Evolutionary conservation across 2,797 vertebrate genomes (phyloP), one percentile per base, ranked within the genome.

Genomic region (Periparus ater): DNA sequence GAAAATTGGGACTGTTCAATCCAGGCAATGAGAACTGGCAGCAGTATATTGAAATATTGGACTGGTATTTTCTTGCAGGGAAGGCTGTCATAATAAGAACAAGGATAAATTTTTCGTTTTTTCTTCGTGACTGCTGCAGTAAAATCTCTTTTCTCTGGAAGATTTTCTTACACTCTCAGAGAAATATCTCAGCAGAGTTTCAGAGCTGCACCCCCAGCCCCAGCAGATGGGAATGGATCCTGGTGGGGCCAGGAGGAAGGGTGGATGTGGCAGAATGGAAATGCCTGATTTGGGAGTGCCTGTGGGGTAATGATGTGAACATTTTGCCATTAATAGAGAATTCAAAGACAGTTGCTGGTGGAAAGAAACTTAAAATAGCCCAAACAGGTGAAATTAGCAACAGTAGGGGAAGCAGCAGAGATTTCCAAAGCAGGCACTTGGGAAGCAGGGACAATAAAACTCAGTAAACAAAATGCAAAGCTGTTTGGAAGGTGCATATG

Each of bases 301-400:
- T 2, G 2, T 9, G 29, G 34, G 16, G 47, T 57, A 83, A 44
- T 38, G 51, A 38, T 76, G 90, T 25, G 76, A 68, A 13, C 19
- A 6, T 62, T 86, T 63, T 10, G 63, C 60, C 40, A 34, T 90
- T 85, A 91, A 70, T 23, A n/a, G 67, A 60, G 67, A 74, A 85
- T 53, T 93, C 77, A 61, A 71, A 92, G 77, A 44, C 17, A 51
- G 47, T 54, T 55, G 47, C 66, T 86, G 83, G 32, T 0, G 0
- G 63, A 77, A 79, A 60, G 42, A 84, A 93, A 91, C 55, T 93
- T 76, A 84, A 90, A 95, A 91, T 79, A 83, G 79, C 85, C 83
- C 91, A 70, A 91, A 90, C 48, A 4, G 70, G 94, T 94, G 74
- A 93, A 95, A 96, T 95, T 85, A 95, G 83, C 80, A 67, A 21